Conservation (phyloP, 2,888 invertebrate species). For the Noctua pronuba region DNA sequence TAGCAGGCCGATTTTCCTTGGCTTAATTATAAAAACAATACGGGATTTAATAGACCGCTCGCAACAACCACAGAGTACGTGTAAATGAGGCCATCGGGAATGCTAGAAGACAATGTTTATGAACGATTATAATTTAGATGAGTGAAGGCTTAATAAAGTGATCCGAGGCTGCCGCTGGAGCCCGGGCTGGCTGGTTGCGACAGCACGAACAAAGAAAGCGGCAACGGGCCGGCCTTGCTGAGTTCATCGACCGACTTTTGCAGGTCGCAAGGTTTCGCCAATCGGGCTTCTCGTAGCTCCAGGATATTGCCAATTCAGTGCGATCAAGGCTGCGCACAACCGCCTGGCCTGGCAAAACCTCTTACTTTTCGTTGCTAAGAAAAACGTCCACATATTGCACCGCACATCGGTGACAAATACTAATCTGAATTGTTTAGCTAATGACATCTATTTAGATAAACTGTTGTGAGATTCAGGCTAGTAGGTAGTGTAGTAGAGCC, state of each 20-base stretch:
- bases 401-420: conserved; percentile 61
- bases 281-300: conserved; percentile 89
- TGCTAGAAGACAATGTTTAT: conserved; percentile 65
- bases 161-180: conserved; percentile 84
- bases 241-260: conserved; percentile 90
- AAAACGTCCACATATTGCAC: conserved; percentile 73
- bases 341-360: conserved; percentile 77
- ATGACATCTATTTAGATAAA: conserved; percentile 11
- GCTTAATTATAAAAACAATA: conserved; percentile 51
- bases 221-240: conserved; percentile 86
- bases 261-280: conserved; percentile 90
- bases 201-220: conserved; percentile 90
- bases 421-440: conserved; percentile 22
- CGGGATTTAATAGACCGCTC: conserved; percentile 46
- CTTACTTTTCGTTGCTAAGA: conserved; percentile 85
- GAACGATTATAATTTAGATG: conserved; percentile 82
- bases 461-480: neutral
- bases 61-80: conserved; percentile 51
- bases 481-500: neutral
- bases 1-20: conserved; percentile 42
- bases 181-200: conserved; percentile 79
- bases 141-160: conserved; percentile 87
- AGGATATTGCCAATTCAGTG: conserved; percentile 90
- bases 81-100: conserved; percentile 68
- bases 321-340: conserved; percentile 87